These are phyloP conservation scores for Spizella passerina DNA, from an alignment of 2,797 vertebrate genomes.

Conservation along the genomic window DNA sequence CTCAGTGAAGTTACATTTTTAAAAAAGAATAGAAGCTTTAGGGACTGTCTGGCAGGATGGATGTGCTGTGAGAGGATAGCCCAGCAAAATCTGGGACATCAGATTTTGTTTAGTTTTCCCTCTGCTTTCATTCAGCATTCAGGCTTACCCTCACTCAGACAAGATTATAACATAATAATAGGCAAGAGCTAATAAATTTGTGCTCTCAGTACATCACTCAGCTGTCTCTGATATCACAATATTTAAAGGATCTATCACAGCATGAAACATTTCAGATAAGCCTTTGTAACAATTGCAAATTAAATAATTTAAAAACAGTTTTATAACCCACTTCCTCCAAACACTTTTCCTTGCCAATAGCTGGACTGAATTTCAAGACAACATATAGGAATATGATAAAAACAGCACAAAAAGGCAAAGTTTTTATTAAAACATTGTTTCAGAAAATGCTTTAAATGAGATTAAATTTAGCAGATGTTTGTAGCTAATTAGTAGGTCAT, in stretches of 20 bases:
- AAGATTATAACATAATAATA: not conserved
- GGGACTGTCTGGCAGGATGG: not conserved
- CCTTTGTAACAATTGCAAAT: slow-evolving; percentile 1
- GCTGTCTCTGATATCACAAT: slow-evolving; percentile 38
- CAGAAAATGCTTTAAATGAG: not conserved
- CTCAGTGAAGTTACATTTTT: not conserved
- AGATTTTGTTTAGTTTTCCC: not conserved
- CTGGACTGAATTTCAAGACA: slow-evolving; percentile 5
- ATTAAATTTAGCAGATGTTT: slow-evolving; percentile 26
- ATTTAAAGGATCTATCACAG: slow-evolving; percentile 42
- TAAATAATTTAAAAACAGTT: slow-evolving; percentile 4
- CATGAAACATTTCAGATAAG: not conserved
- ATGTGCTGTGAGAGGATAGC: not conserved
- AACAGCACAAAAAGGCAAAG: not conserved
- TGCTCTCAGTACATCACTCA: slow-evolving; percentile 20
- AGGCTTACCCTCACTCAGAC: not conserved
- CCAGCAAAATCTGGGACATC: not conserved
- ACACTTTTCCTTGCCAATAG: not conserved
- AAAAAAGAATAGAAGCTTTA: not conserved
- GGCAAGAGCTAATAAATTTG: slow-evolving; percentile 12
- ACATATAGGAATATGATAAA: not conserved
- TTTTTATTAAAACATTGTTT: not conserved
- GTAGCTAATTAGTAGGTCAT: slow-evolving; percentile 42
- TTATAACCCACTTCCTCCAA: not conserved
- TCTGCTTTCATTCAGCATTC: not conserved